Conservation (phyloP, 2,888 invertebrate species). For the Eupithecia subfuscata region DNA sequence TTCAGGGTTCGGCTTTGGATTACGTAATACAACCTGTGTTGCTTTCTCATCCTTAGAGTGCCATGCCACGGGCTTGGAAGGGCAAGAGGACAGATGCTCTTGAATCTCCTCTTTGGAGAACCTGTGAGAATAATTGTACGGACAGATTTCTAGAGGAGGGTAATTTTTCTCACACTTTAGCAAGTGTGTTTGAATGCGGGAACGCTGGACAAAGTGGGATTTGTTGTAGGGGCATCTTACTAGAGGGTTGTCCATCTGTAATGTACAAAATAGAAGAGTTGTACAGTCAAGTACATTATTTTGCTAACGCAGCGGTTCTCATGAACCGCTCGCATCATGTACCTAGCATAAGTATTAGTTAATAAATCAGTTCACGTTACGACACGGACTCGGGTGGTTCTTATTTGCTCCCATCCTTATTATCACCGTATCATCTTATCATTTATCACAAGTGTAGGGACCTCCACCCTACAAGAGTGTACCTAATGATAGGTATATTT, state of each 20-base stretch:
- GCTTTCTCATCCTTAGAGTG: not conserved
- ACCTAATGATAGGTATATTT: too few relatives aligned
- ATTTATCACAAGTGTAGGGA: too few relatives aligned
- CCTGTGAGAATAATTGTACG: constrained; percentile 1
- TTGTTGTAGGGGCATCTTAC: constrained; percentile 11
- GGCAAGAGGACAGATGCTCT: not conserved
- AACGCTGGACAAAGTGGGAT: not conserved
- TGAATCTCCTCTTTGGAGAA: not conserved
- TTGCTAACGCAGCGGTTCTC: too few relatives aligned
- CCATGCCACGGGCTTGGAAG: not conserved
- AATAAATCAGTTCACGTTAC: too few relatives aligned
- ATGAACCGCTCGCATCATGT: too few relatives aligned
- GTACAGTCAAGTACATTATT: too few relatives aligned
- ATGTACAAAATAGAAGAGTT: not conserved
- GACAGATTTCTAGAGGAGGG: constrained; percentile 2
- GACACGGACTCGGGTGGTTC: too few relatives aligned
- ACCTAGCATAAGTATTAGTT: too few relatives aligned
- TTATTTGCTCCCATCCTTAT: too few relatives aligned
- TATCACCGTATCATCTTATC: too few relatives aligned
- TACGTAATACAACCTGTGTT: not conserved
- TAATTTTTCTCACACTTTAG: not conserved
- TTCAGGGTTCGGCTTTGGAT: not conserved
- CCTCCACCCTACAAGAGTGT: too few relatives aligned
- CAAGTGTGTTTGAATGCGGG: not conserved
- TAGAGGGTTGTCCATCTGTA: constrained; percentile 1